Evolutionary conservation across 2,888 invertebrate species (phyloP).

Genomic region (Tinea trinotella): DNA sequence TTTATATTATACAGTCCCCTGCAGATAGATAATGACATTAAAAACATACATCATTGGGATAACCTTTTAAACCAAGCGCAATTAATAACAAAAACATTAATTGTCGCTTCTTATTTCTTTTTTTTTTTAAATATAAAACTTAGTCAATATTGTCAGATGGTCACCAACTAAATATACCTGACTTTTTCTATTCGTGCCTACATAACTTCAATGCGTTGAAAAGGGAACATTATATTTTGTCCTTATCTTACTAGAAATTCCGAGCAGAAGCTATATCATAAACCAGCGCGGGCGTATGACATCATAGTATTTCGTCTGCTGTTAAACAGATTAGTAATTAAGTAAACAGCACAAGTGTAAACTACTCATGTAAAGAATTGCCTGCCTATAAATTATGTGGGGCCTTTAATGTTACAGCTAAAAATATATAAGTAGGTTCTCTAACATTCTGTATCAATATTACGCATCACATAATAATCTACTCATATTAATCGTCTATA

Average conservation of each 20-base stretch:
- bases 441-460: no score
- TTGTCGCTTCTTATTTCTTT: background rate
- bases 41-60: background rate
- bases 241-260: slow-evolving; percentile 12
- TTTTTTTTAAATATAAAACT: background rate
- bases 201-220: background rate
- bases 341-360: slow-evolving; percentile 42
- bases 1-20: no score
- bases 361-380: background rate
- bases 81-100: background rate
- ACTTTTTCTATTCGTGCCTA: slow-evolving; percentile 4
- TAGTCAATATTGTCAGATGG: background rate
- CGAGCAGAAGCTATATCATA: background rate
- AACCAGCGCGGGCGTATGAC: slow-evolving; percentile 32
- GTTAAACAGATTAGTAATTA: slow-evolving; percentile 57
- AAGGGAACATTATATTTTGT: background rate
- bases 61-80: background rate
- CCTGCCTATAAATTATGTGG: background rate
- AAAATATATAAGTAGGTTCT: no score
- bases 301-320: slow-evolving; percentile 36
- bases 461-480: no score
- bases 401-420: background rate
- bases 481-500: no score
- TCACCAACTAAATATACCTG: slow-evolving; percentile 2
- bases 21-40: no score